Conservation (phyloP, 2,888 invertebrate species). For the Lysandra bellargus region DNA sequence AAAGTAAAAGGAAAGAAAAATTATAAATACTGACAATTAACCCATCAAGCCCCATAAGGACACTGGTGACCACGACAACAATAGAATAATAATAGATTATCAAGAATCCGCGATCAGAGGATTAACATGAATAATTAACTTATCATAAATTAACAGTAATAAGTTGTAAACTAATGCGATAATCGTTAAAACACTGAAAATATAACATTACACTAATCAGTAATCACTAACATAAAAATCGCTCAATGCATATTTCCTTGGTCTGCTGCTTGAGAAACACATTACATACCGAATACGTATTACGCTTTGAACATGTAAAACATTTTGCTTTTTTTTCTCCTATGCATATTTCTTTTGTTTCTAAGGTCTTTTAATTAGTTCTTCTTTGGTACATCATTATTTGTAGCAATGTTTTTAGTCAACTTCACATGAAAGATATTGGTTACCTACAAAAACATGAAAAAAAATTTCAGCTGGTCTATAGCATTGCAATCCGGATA, state of each 20-base stretch:
- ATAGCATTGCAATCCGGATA: too few relatives aligned
- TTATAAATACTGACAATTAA: too few relatives aligned
- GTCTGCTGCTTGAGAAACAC: slow-evolving; percentile 66
- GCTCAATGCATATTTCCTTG: slow-evolving; percentile 72
- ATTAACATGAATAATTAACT: neutral
- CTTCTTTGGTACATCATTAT: too few relatives aligned
- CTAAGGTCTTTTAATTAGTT: neutral
- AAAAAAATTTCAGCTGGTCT: too few relatives aligned
- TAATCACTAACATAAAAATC: slow-evolving; percentile 51
- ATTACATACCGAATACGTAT: neutral
- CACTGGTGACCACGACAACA: too few relatives aligned
- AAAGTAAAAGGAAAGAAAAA: too few relatives aligned
- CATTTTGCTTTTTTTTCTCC: neutral
- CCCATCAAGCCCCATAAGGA: too few relatives aligned
- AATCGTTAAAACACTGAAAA: neutral
- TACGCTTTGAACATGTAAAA: slow-evolving; percentile 3
- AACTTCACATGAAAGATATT: too few relatives aligned
- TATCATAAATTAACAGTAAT: neutral
- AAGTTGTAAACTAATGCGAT: neutral
- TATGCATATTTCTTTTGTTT: neutral
- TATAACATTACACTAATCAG: slow-evolving; percentile 2
- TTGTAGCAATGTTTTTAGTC: too few relatives aligned
- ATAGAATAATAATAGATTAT: too few relatives aligned
- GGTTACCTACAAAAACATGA: neutral
- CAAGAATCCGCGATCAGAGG: too few relatives aligned